Percentiles rank a stretch among this genome's conserved stretches.
These are phyloP conservation scores for Dendrolimus pini DNA, from an alignment of 2,888 invertebrate genomes.

Conservation along the genomic window DNA sequence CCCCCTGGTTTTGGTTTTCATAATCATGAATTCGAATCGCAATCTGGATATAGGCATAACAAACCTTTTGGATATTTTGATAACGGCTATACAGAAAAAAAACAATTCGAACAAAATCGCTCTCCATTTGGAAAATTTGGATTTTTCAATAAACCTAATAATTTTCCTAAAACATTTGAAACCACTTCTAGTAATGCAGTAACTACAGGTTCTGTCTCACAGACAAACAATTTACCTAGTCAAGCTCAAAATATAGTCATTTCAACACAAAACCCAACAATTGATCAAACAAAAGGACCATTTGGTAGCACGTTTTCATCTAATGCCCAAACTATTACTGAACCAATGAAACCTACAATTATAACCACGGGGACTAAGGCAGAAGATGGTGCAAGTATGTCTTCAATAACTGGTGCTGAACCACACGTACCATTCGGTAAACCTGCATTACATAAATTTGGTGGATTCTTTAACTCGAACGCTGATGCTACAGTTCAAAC, in stretches of 20 bases:
- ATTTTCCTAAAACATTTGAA: neutral
- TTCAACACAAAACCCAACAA: neutral
- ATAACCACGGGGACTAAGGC: neutral
- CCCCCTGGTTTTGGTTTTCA: neutral
- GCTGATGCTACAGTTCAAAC: neutral
- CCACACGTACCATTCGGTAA: neutral
- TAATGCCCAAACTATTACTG: neutral
- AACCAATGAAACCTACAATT: neutral
- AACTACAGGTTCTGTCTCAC: neutral
- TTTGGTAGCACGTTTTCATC: neutral
- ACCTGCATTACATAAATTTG: neutral
- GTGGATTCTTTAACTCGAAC: neutral
- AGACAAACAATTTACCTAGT: no score
- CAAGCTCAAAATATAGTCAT: neutral
- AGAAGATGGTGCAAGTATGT: neutral
- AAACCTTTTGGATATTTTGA: constrained; percentile 5
- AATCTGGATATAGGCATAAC: constrained; percentile 2
- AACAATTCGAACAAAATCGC: neutral
- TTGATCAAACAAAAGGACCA: neutral
- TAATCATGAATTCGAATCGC: neutral
- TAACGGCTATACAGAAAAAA: neutral
- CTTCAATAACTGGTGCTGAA: neutral
- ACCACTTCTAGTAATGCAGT: neutral
- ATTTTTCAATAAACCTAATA: neutral
- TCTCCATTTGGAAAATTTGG: neutral